These are phyloP conservation scores for Augiades crinisus DNA, from an alignment of 2,888 invertebrate genomes.

Conservation along the genomic window DNA sequence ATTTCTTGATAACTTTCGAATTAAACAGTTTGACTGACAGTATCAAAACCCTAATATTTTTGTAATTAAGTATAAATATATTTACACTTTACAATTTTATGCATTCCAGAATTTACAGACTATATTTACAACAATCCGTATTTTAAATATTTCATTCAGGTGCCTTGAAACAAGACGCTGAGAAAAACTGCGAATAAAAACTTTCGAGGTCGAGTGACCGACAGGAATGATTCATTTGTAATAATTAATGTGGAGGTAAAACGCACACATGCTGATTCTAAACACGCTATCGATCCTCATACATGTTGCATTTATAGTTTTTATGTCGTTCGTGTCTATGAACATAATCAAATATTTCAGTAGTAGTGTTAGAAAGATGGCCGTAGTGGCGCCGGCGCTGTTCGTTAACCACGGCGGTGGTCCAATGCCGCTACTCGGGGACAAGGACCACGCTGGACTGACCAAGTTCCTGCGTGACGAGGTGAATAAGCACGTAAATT, in stretches of 20 bases:
- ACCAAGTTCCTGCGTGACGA: conserved; percentile 64
- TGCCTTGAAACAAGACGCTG: no score
- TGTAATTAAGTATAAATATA: no score
- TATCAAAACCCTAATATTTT: no score
- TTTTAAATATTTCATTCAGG: no score
- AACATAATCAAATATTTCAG: conserved; percentile 65
- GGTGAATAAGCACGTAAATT: conserved; percentile 60
- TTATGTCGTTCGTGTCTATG: conserved; percentile 70
- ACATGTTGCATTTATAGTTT: conserved; percentile 65
- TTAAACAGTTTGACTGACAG: no score
- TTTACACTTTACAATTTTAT: not conserved
- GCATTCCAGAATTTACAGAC: no score
- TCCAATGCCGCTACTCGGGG: conserved; percentile 66
- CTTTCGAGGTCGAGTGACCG: conserved; percentile 2
- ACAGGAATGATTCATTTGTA: not conserved
- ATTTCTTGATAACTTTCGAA: no score
- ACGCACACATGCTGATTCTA: conserved; percentile 60
- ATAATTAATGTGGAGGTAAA: not conserved
- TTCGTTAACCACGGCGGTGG: conserved; percentile 76
- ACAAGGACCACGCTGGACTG: conserved; percentile 61
- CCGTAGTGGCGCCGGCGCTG: conserved; percentile 62
- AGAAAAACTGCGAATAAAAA: no score
- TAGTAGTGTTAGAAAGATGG: conserved; percentile 57
- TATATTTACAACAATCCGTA: no score
- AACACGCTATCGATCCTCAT: conserved; percentile 65